Evolutionary conservation across 2,113 vertebrate genomes (phyloP).

Genomic region (Hypanus sabinus): DNA sequence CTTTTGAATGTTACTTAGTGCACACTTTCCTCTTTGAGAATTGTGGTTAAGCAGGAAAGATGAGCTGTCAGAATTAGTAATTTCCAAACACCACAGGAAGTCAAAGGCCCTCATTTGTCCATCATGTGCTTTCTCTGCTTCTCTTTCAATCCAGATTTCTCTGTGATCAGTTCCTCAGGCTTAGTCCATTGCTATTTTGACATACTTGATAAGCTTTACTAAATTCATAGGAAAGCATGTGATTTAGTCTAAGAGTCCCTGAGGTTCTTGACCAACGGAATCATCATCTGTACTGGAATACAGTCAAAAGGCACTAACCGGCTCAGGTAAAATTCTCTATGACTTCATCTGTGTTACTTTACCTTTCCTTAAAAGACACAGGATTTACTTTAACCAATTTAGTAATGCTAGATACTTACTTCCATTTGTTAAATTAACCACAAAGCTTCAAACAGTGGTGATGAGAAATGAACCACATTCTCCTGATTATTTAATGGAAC

Average conservation of each 20-base stretch:
- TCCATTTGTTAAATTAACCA: too few species aligned
- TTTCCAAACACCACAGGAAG: not conserved
- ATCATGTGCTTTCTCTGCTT: not conserved
- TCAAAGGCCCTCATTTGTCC: not conserved
- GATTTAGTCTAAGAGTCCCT: not conserved
- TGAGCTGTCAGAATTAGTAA: constrained; percentile 4
- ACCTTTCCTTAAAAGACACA: not conserved
- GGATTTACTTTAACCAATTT: too few species aligned
- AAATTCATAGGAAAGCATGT: not conserved
- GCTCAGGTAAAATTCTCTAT: not conserved
- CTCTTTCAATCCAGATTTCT: not conserved
- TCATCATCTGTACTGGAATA: not conserved
- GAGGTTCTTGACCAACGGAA: not conserved
- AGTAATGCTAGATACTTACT: too few species aligned
- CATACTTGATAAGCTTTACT: not conserved
- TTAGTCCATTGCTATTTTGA: not conserved
- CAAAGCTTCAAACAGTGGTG: too few species aligned
- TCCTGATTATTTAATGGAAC: too few species aligned
- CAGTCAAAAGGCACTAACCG: not conserved
- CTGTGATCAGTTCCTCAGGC: not conserved
- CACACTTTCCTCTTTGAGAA: not conserved
- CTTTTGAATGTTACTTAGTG: not conserved
- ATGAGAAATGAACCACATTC: too few species aligned
- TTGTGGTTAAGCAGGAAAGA: not conserved
- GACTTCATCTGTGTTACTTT: not conserved